Evolutionary conservation across 2,888 invertebrate genomes (phyloP).

Genomic region (Rotaria socialis): DNA sequence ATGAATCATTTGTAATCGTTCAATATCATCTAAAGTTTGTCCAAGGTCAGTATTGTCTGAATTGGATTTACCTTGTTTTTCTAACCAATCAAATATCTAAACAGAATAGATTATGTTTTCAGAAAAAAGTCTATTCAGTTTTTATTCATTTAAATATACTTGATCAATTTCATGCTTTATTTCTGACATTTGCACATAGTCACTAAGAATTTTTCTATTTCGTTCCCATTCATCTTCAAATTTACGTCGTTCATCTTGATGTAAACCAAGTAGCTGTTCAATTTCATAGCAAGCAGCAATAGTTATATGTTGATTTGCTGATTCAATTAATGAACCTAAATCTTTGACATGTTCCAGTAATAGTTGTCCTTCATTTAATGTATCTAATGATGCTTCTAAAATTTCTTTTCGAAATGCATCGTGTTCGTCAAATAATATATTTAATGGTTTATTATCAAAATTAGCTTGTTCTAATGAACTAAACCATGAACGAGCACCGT

Average conservation of each 20-base stretch:
- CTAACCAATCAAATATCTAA: conserved; percentile 57
- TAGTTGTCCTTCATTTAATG: conserved; percentile 73
- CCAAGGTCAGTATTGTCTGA: conserved; percentile 65
- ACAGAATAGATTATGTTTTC: conserved; percentile 4
- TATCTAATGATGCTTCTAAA: conserved; percentile 73
- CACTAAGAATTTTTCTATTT: conserved; percentile 72
- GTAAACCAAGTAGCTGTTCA: conserved; percentile 60
- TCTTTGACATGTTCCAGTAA: conserved; percentile 72
- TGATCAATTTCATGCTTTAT: conserved; percentile 69
- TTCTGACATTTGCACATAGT: conserved; percentile 71
- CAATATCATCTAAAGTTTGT: conserved; percentile 70
- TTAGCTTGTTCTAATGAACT: neutral
- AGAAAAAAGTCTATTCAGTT: neutral
- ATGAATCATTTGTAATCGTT: conserved; percentile 69
- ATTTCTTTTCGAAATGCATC: conserved; percentile 60
- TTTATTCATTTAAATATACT: conserved; percentile 49
- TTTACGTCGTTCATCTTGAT: conserved; percentile 71
- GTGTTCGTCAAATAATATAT: conserved; percentile 45
- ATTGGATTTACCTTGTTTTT: conserved; percentile 53
- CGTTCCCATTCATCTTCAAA: conserved; percentile 67
- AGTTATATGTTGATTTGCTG: conserved; percentile 62
- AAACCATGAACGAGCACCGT: conserved; percentile 23
- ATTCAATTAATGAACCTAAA: conserved; percentile 70
- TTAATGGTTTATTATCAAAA: neutral
- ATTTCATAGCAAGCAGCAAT: conserved; percentile 61